Conservation (phyloP, 2,113 vertebrate species). For the Clinocottus analis region DNA sequence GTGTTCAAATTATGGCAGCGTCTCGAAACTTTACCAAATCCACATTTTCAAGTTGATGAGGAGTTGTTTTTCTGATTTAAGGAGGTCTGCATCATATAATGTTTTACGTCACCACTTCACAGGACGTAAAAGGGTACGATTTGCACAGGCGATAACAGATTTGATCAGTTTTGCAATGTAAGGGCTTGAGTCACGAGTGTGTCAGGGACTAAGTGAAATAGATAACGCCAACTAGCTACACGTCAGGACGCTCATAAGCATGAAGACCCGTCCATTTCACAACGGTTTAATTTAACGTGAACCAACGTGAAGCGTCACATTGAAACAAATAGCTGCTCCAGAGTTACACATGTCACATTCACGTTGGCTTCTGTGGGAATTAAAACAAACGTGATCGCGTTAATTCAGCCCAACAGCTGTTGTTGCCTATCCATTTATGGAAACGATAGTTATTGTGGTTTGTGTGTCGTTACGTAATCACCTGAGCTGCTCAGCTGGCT, state of each 20-base stretch:
- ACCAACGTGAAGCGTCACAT: not conserved
- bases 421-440: slow-evolving; percentile 49
- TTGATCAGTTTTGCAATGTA: not conserved
- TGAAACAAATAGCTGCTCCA: not conserved
- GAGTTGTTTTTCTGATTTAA: too few species aligned
- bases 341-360: not conserved
- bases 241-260: not conserved
- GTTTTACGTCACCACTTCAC: not conserved
- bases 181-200: not conserved
- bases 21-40: not conserved
- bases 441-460: slow-evolving; percentile 61
- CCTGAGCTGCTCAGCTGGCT: slow-evolving; percentile 65
- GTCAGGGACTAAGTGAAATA: not conserved
- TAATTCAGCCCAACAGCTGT: slow-evolving; percentile 28
- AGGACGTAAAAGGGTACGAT: not conserved
- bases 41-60: not conserved
- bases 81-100: not conserved
- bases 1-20: not conserved
- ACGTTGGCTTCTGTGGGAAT: not conserved
- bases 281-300: not conserved
- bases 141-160: not conserved
- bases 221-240: not conserved
- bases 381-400: not conserved
- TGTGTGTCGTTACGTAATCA: slow-evolving; percentile 73
- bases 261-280: not conserved